These are phyloP conservation scores for Fragariocoptes setiger DNA, from an alignment of 1,140 invertebrate species.

Conservation along the genomic window DNA sequence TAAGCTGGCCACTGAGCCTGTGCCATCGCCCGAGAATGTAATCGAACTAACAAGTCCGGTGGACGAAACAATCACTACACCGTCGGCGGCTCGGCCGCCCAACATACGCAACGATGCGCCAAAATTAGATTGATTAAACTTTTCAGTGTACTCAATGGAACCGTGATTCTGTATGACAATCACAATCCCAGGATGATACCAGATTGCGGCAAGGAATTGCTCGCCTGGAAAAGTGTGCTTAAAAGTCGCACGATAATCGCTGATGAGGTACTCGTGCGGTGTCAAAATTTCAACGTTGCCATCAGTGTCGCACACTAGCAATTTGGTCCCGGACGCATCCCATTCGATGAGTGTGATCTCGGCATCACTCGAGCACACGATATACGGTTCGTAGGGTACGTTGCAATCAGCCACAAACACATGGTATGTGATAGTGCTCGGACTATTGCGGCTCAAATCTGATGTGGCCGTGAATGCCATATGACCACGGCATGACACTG, in stretches of 20 bases:
- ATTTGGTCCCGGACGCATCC: slow-evolving; percentile 41
- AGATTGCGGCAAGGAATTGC: slow-evolving; percentile 38
- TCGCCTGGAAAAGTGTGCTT: slow-evolving; percentile 27
- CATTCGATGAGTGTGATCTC: slow-evolving; percentile 45
- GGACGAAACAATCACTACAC: slow-evolving; percentile 42
- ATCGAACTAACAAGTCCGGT: slow-evolving; percentile 30
- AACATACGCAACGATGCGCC: slow-evolving; percentile 49
- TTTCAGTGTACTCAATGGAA: slow-evolving; percentile 33
- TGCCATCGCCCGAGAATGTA: slow-evolving; percentile 10
- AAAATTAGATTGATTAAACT: slow-evolving; percentile 39
- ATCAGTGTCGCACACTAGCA: slow-evolving; percentile 36
- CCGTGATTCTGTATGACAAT: slow-evolving; percentile 41
- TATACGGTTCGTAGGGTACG: slow-evolving; percentile 43
- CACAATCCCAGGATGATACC: slow-evolving; percentile 49
- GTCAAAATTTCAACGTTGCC: slow-evolving; percentile 42
- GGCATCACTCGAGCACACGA: slow-evolving; percentile 21
- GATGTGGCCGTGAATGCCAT: slow-evolving; percentile 41
- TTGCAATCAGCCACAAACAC: slow-evolving; percentile 59
- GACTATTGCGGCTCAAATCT: slow-evolving; percentile 28
- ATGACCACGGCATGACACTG: slow-evolving; percentile 41
- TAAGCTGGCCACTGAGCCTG: slow-evolving; percentile 16
- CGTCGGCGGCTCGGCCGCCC: slow-evolving; percentile 43
- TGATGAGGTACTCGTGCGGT: slow-evolving; percentile 39
- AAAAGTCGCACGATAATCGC: slow-evolving; percentile 30
- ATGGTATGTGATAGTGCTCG: slow-evolving; percentile 34